Evolutionary conservation across 2,888 invertebrate genomes (phyloP), one percentile per base, ranked within the genome.

Genomic region (Caenorhabditis wallacei): DNA sequence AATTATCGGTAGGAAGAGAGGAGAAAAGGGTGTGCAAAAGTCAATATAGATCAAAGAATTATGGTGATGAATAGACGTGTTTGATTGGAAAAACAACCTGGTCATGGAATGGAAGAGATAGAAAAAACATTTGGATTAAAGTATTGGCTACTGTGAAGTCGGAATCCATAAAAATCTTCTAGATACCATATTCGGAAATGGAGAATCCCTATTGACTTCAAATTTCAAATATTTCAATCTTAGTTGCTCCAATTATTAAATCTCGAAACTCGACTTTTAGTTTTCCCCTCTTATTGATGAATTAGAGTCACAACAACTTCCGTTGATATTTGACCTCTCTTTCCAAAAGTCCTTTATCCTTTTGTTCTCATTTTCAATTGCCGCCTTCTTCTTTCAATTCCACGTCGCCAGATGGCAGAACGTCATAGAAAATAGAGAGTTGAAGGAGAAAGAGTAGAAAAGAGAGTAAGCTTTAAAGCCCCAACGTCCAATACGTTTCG

Each of bases 261-360:
- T 30, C 8, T 30, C 30, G 30, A 30, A 30, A 30, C 30, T 30
- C n/a, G n/a, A n/a, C n/a, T n/a, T n/a, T n/a, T n/a, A 30, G 30
- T 30, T 30, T 30, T 30, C 30, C 8, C 8, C 30, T 8, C 51
- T 8, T 30, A 30, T 30, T 61, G 24, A 54, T n/a, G 24, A 35
- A 54, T 51, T 24, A 40, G 40, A 61, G 64, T 56, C 64, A 66
- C 75, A 75, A 75, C 75, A 75, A 75, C 75, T 75, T 75, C 75
- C 74, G 72, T 22, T 79, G 79, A 79, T 79, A 79, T 79, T 79
- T 46, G 79, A 79, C 79, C 61, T 61, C 61, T 48, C 61, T 53
- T 35, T 66, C n/a, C 11, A 22, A 63, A 35, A 46, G 43, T 24
- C 51, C 66, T 48, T 57, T 63, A 63, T 66, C 64, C 74, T 64